Evolutionary conservation across 2,113 vertebrate species (phyloP).

Genomic region (Oryzias woworae): DNA sequence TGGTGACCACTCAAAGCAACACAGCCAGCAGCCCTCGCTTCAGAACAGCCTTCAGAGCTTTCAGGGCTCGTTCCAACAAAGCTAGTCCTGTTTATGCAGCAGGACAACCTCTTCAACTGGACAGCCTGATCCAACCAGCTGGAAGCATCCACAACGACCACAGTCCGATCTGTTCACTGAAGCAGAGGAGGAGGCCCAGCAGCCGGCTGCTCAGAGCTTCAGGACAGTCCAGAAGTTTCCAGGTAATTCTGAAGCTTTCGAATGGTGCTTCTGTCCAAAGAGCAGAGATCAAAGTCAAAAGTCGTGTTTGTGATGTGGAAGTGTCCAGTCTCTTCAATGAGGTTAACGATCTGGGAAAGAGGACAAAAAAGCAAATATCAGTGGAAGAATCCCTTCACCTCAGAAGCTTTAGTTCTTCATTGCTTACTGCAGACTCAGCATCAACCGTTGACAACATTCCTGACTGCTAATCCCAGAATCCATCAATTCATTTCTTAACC

Average conservation of each 20-base stretch:
- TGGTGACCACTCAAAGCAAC: conserved; percentile 84
- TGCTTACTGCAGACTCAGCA: too few species aligned
- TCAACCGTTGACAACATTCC: too few species aligned
- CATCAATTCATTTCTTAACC: too few species aligned
- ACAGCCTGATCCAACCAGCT: conserved; percentile 18
- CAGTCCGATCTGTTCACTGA: conserved; percentile 45
- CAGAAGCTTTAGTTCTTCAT: too few species aligned
- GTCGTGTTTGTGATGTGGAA: conserved; percentile 99
- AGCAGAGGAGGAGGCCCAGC: conserved; percentile 49
- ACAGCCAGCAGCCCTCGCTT: conserved; percentile 67
- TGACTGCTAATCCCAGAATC: too few species aligned
- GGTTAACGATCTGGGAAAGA: conserved; percentile 91
- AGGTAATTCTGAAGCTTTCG: conserved; percentile 98
- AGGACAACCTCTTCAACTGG: conserved; percentile 10
- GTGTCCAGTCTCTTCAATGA: conserved; percentile 98
- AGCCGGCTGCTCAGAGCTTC: conserved; percentile 79
- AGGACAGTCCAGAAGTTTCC: conserved; percentile 90
- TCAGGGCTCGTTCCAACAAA: conserved; percentile 70
- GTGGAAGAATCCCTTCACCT: too few species aligned
- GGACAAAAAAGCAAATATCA: background rate
- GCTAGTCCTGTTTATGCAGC: conserved; percentile 26
- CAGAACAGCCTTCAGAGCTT: conserved; percentile 89
- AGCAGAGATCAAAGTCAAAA: conserved; percentile 99
- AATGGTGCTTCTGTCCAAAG: conserved; percentile 95
- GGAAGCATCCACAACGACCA: conserved; percentile 15